A percentile compares a stretch with the other conserved stretches of the same genome.
These are phyloP conservation scores for Cydia splendana DNA, from an alignment of 1,140 invertebrate species.

Conservation along the genomic window DNA sequence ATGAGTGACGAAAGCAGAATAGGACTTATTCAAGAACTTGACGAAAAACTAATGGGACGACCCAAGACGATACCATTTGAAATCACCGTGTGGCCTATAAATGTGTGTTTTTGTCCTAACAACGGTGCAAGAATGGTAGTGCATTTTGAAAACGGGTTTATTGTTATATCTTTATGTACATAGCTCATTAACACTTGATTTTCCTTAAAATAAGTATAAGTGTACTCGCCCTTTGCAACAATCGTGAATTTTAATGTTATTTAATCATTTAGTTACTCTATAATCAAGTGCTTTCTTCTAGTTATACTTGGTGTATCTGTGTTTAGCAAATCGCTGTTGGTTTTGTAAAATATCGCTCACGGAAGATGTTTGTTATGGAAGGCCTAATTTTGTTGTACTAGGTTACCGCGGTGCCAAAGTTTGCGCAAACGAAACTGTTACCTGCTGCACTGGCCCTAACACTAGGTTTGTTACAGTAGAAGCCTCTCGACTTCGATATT, in stretches of 20 bases:
- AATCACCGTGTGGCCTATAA: background rate
- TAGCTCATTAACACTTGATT: conserved; percentile 12
- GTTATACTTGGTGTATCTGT: conserved; percentile 30
- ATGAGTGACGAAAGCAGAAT: no score
- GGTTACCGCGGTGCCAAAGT: conserved; percentile 61
- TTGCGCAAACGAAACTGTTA: conserved; percentile 11
- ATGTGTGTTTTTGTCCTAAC: background rate
- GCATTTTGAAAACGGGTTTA: conserved; percentile 20
- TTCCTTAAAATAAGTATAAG: conserved; percentile 17
- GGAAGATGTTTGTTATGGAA: conserved; percentile 17
- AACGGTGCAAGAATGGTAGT: background rate
- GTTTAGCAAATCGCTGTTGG: conserved; percentile 15
- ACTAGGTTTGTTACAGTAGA: background rate
- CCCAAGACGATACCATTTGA: no score
- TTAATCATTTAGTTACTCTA: conserved; percentile 31
- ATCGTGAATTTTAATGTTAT: conserved; percentile 28
- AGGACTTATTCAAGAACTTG: no score
- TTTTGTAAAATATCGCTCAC: conserved; percentile 22
- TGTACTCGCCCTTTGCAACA: conserved; percentile 22
- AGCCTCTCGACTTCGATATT: background rate
- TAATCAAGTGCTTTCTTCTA: conserved; percentile 32
- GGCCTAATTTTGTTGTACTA: conserved; percentile 47
- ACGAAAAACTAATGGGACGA: no score
- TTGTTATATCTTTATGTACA: conserved; percentile 21
- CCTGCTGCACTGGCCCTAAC: conserved; percentile 18